Conservation (phyloP, 2,113 vertebrate genomes). For the Phrynosoma blainvillii region DNA sequence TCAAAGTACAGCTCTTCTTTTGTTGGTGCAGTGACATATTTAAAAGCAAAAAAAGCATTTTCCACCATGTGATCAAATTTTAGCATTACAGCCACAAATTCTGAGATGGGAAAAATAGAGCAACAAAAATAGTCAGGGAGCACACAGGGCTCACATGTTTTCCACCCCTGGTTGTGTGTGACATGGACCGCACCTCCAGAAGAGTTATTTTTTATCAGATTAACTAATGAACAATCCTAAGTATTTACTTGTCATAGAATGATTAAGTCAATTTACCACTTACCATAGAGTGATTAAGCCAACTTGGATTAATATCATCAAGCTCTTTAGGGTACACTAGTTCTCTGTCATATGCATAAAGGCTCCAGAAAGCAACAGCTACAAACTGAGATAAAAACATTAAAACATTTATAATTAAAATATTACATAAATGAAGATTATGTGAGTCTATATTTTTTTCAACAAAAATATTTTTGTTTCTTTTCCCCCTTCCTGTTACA, state of each 20-base stretch:
- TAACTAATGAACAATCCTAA: conserved; percentile 34
- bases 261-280: no score
- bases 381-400: conserved; percentile 67
- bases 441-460: not conserved
- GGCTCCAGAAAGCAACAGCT: conserved; percentile 67
- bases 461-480: not conserved
- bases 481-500: not conserved
- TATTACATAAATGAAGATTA: not conserved
- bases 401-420: not conserved
- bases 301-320: conserved; percentile 60
- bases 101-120: no score
- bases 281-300: conserved; percentile 66
- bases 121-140: no score
- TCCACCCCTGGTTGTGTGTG: not conserved
- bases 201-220: conserved; percentile 38
- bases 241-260: not conserved
- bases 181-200: conserved; percentile 22
- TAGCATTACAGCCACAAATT: no score
- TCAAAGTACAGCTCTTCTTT: no score
- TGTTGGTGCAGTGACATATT: no score
- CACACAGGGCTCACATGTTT: no score
- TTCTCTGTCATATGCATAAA: conserved; percentile 64
- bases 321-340: conserved; percentile 57
- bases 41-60: no score
- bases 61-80: no score